phyloP scores from a whole-genome alignment of 2,888 invertebrate species.

The Netelia fuscicornis region DNA sequence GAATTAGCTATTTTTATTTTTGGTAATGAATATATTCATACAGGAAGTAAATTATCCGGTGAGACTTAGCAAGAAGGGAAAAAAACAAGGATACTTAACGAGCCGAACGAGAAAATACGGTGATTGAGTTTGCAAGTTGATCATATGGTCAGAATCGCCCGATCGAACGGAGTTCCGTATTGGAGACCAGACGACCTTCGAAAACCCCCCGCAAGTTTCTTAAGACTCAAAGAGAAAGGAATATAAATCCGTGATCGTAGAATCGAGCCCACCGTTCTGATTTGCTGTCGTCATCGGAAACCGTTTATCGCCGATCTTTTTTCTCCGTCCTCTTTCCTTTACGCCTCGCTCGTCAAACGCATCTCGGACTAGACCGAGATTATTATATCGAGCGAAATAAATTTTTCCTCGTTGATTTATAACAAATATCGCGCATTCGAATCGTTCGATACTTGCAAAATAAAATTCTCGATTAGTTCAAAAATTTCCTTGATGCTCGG shows the following conservation, averaged over 20 bases:
- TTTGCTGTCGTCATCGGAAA: conserved; percentile 49
- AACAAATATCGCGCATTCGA: not conserved
- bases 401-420: not conserved
- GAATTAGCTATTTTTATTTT: not conserved
- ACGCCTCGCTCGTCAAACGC: not conserved
- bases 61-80: not conserved
- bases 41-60: conserved; percentile 16
- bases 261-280: conserved; percentile 32
- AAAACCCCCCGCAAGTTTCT: conserved; percentile 30
- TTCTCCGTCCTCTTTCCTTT: not conserved
- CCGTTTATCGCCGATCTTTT: conserved; percentile 36
- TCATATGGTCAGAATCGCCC: conserved; percentile 3
- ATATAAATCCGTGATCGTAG: conserved; percentile 49
- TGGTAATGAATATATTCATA: not conserved
- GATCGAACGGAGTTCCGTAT: conserved; percentile 68
- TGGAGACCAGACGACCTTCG: conserved; percentile 68
- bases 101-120: conserved; percentile 8
- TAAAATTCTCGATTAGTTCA: not conserved
- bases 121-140: conserved; percentile 27
- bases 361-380: not conserved
- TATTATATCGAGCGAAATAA: not conserved
- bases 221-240: conserved; percentile 66
- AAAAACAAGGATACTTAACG: not conserved
- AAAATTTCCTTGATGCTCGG: no score
- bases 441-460: not conserved